Percentiles rank a stretch among this genome's conserved stretches.
phyloP scores from a whole-genome alignment of 2,797 vertebrate species.

The Epinephelus malabaricus region DNA sequence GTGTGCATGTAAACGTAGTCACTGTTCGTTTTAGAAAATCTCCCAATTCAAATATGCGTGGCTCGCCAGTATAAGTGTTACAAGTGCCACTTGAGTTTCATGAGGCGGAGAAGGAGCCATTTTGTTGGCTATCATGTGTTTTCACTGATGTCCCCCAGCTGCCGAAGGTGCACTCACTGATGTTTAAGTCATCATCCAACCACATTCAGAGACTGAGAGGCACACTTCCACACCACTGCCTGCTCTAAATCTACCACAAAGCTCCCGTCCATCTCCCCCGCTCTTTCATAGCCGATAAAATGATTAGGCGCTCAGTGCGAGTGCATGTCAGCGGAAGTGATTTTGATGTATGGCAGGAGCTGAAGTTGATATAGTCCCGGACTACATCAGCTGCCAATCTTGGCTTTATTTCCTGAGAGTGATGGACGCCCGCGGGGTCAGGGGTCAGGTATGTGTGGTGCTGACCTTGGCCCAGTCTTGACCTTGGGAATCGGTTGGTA shows the following conservation, averaged over 20 bases:
- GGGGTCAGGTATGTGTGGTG: slow-evolving; percentile 65
- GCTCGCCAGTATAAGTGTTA: slow-evolving; percentile 30
- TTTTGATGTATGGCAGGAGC: slow-evolving; percentile 78
- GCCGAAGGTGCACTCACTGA: slow-evolving; percentile 44
- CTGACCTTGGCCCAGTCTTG: slow-evolving; percentile 71
- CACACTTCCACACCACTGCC: slow-evolving; percentile 19
- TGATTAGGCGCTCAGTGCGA: slow-evolving; percentile 66
- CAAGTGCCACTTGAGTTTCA: slow-evolving; percentile 42
- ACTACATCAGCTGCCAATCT: slow-evolving; percentile 76
- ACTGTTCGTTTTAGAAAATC: slow-evolving; percentile 15
- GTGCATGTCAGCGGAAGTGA: slow-evolving; percentile 73
- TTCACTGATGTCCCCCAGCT: slow-evolving; percentile 44
- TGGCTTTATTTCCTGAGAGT: slow-evolving; percentile 69
- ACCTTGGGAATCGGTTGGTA: slow-evolving; percentile 53
- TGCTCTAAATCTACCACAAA: slow-evolving; percentile 40
- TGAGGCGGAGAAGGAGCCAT: background rate
- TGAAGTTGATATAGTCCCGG: slow-evolving; percentile 79
- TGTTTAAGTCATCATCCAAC: slow-evolving; percentile 27
- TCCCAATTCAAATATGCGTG: background rate
- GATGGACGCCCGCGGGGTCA: slow-evolving; percentile 75
- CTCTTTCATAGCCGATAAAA: slow-evolving; percentile 64
- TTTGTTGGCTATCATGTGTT: slow-evolving; percentile 30
- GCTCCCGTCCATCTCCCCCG: slow-evolving; percentile 29
- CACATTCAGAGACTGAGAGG: slow-evolving; percentile 2
- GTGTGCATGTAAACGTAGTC: background rate